Evolutionary conservation across 2,888 invertebrate genomes (phyloP).

Genomic region (Agonopterix subpropinquella): DNA sequence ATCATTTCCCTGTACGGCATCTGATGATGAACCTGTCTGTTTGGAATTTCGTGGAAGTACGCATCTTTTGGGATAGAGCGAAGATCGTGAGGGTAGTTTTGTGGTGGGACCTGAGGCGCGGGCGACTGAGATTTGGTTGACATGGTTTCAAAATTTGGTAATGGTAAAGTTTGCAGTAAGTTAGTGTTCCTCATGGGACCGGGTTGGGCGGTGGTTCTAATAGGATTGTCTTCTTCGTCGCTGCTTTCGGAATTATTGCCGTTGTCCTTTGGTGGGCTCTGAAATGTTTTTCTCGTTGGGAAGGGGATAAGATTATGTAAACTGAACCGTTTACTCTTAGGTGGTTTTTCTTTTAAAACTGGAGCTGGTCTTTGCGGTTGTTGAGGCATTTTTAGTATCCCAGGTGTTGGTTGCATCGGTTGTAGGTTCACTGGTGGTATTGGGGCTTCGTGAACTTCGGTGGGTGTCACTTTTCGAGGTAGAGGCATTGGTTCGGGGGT

Average conservation of each 20-base stretch:
- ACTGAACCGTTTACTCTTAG: constrained; percentile 67
- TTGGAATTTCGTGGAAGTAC: constrained; percentile 77
- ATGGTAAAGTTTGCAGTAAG: constrained; percentile 63
- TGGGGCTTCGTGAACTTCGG: constrained; percentile 36
- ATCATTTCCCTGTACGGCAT: constrained; percentile 48
- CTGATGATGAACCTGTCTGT: constrained; percentile 50
- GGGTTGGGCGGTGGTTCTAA: constrained; percentile 59
- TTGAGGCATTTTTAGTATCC: constrained; percentile 61
- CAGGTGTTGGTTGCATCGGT: constrained; percentile 36
- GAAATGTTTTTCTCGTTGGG: constrained; percentile 68
- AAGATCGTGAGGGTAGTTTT: constrained; percentile 37
- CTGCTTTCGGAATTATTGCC: constrained; percentile 75
- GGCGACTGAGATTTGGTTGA: constrained; percentile 60
- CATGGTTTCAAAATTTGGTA: constrained; percentile 76
- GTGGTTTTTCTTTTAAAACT: constrained; percentile 62
- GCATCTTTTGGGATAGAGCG: constrained; percentile 75
- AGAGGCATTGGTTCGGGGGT: constrained; percentile 53
- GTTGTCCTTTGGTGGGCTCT: constrained; percentile 61
- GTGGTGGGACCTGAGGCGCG: constrained; percentile 36
- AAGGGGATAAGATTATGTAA: constrained; percentile 70
- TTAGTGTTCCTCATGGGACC: constrained; percentile 75
- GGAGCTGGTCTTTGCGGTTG: constrained; percentile 66
- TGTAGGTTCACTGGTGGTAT: constrained; percentile 26
- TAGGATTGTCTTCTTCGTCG: constrained; percentile 73
- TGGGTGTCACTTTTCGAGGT: constrained; percentile 47